Conservation (phyloP, 2,113 vertebrate genomes). For the Marmota flaviventris region DNA sequence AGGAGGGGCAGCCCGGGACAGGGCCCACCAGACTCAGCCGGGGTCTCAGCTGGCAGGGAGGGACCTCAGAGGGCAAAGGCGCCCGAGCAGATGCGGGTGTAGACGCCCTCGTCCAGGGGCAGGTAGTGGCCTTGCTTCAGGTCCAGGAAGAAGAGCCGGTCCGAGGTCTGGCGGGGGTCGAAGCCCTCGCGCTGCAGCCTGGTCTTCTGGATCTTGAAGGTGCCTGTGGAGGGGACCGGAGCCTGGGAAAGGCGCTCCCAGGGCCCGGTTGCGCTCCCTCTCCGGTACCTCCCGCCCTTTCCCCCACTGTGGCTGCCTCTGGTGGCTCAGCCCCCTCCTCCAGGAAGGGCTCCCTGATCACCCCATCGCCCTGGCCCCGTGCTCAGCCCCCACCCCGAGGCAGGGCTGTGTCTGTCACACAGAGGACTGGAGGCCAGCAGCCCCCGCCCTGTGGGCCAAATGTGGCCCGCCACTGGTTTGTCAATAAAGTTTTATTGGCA, state of each 20-base stretch:
- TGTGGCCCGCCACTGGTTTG: background rate
- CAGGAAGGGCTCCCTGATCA: background rate
- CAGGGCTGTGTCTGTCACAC: background rate
- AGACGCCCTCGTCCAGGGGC: constrained; percentile 87
- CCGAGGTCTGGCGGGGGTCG: constrained; percentile 87
- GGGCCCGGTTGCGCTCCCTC: background rate
- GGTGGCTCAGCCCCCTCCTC: background rate
- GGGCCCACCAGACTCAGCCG: background rate
- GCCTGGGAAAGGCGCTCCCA: background rate
- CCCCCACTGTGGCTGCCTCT: background rate
- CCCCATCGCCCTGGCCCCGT: background rate
- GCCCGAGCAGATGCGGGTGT: constrained; percentile 87
- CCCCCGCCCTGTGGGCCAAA: background rate
- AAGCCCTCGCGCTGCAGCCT: constrained; percentile 91
- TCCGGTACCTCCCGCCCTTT: background rate
- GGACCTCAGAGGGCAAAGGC: constrained; percentile 86
- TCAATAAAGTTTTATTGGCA: constrained; percentile 37
- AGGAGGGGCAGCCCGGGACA: too few species aligned
- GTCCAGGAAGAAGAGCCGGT: constrained; percentile 92
- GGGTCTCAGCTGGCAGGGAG: background rate
- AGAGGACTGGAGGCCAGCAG: background rate
- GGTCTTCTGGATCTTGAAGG: constrained; percentile 95
- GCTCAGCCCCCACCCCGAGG: background rate
- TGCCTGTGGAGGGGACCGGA: constrained; percentile 85
- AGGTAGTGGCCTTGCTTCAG: constrained; percentile 89